phyloP scores from a whole-genome alignment of 2,113 vertebrate species.

The Hyla sarda region DNA sequence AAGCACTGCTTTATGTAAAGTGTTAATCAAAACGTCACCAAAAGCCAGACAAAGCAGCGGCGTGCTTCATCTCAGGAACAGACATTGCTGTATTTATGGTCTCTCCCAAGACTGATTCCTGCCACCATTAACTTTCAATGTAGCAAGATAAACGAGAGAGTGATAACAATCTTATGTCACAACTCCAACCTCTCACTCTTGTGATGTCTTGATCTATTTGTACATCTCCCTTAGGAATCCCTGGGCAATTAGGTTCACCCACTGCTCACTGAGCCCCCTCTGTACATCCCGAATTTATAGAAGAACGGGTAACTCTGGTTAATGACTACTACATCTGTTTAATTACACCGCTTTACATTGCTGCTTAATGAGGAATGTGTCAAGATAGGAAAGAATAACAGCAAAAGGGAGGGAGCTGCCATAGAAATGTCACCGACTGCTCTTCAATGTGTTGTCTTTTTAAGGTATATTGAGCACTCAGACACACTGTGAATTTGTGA shows the following conservation, averaged over 20 bases:
- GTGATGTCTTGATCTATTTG: constrained; percentile 79
- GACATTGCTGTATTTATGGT: constrained; percentile 67
- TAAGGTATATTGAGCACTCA: constrained; percentile 63
- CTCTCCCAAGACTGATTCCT: constrained; percentile 57
- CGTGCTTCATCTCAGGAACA: constrained; percentile 65
- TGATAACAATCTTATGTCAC: constrained; percentile 69
- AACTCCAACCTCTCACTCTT: constrained; percentile 57
- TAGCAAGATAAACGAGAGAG: constrained; percentile 68
- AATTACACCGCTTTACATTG: constrained; percentile 74
- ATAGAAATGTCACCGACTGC: constrained; percentile 70
- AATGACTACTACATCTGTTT: constrained; percentile 78
- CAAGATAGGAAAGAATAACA: constrained; percentile 67
- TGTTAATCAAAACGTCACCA: constrained; percentile 69
- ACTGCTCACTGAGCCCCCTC: constrained; percentile 68
- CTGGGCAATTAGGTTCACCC: constrained; percentile 73
- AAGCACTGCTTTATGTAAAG: constrained; percentile 55
- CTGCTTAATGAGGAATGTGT: constrained; percentile 75
- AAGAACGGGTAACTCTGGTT: constrained; percentile 73
- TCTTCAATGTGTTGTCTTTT: constrained; percentile 71
- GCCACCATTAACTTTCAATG: constrained; percentile 66
- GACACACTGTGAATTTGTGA: constrained; percentile 68
- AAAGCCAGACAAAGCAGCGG: constrained; percentile 52
- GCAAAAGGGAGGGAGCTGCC: constrained; percentile 60
- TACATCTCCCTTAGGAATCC: constrained; percentile 71
- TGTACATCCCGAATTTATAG: constrained; percentile 68